phyloP scores from a whole-genome alignment of 2,888 invertebrate species.

The Cheiracanthium punctorium region DNA sequence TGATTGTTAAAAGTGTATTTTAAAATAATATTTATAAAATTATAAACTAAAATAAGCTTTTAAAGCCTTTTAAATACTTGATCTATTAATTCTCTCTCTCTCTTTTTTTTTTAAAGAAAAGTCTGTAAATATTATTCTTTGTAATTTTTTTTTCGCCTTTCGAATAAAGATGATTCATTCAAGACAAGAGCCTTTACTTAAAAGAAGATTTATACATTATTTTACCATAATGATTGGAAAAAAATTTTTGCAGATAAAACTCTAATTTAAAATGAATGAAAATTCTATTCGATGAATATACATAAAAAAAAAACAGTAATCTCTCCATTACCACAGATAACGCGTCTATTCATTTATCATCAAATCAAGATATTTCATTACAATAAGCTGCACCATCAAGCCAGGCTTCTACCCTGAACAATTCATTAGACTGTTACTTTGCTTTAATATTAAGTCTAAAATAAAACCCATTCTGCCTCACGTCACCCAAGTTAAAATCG shows the following conservation, averaged over 20 bases:
- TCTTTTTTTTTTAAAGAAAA: too few relatives aligned
- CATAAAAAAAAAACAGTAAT: not conserved
- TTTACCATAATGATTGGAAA: not conserved
- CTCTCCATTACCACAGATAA: not conserved
- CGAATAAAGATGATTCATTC: too few relatives aligned
- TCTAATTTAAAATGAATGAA: conserved; percentile 6
- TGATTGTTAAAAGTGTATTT: too few relatives aligned
- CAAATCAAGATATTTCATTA: conserved; percentile 52
- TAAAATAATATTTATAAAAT: too few relatives aligned
- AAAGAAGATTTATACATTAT: not conserved
- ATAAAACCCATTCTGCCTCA: conserved; percentile 34
- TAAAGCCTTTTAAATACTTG: too few relatives aligned
- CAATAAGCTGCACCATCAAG: conserved; percentile 28
- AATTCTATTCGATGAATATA: not conserved
- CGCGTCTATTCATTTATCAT: conserved; percentile 36
- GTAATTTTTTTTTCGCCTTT: too few relatives aligned
- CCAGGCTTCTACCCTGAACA: not conserved
- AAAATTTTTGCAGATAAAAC: not conserved
- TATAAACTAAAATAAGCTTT: too few relatives aligned
- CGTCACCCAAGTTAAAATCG: conserved; percentile 35
- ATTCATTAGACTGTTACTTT: not conserved
- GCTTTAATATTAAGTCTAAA: not conserved
- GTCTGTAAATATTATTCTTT: too few relatives aligned
- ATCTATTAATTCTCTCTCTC: too few relatives aligned
- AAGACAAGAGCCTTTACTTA: too few relatives aligned